Base-by-base conservation (phyloP, 2,797 vertebrate species). In the Zalophus californianus region DNA sequence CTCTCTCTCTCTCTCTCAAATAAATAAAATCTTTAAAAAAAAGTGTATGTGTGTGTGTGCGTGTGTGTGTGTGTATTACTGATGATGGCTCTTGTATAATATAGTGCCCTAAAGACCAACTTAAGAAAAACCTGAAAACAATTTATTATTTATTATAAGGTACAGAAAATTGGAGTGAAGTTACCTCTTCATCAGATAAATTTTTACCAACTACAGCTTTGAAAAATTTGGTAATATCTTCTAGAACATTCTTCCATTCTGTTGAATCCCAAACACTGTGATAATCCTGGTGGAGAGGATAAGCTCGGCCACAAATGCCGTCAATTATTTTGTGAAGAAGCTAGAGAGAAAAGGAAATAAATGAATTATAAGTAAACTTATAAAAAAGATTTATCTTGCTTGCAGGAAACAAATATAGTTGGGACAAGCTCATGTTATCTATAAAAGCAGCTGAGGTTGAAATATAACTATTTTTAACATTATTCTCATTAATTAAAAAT, bases 251-350 rank as follows among this genome's bases (percentile, higher is more conserved):
- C 96, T 98, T 98, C 99, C 99, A 99, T 92, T 99, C 99, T 0
- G 98, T 82, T 79, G 99, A 98, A 94, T 98, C 99, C 99, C 99
- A 99, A 60, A 99, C 62, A 70, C n/a, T 94, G 21, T 98, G 96
- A 96, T 99, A 99, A 66, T 99, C 99, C 16, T 92, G 98, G 94
- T 99, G 97, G 8, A 93, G 98, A 73, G 99, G 99, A 90, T 98
- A 98, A 0, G 98, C 97, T 16, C 99, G 98, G 4, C 99, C 99
- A 97, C 99, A 99, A n/a, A 99, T 84, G n/a, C 99, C 99, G 98
- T 99, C 99, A 44, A 99, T 98, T 87, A 99, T 95, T 95, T 98
- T 99, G 98, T 99, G 99, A 97, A 99, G 98, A 66, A 99, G 99
- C 99, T 99, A 78, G 25, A 96, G 44, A 84, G 66, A 72, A 79